Evolutionary conservation across 64 coral and sea anemone genomes (phyloP).

Genomic region (Porites lutea): DNA sequence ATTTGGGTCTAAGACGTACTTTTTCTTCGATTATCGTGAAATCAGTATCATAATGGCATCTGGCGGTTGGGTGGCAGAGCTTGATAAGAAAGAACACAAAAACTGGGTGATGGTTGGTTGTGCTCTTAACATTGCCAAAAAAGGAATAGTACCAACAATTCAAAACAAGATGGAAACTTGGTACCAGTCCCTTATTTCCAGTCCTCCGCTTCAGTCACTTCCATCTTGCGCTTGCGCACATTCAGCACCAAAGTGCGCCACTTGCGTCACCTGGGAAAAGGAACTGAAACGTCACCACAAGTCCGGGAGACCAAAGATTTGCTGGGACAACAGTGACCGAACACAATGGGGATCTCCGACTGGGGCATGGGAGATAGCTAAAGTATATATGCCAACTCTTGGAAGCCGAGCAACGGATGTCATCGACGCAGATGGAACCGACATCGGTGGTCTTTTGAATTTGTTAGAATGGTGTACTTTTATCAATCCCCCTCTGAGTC

Average conservation of each 20-base stretch:
- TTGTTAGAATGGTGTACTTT: conserved; percentile 6
- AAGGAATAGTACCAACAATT: conserved; percentile 10
- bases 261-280: not conserved
- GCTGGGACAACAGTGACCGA: conserved; percentile 42
- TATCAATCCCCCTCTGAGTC: not conserved
- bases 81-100: conserved; percentile 40
- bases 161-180: conserved; percentile 21
- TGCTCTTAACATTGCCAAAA: conserved; percentile 24
- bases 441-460: not conserved
- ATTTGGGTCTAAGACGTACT: too few species aligned
- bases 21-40: too few species aligned
- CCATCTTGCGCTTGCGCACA: not conserved
- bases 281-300: conserved; percentile 28
- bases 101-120: too few species aligned
- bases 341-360: conserved; percentile 34
- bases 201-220: not conserved
- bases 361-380: conserved; percentile 65
- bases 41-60: not conserved
- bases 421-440: not conserved
- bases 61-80: not conserved
- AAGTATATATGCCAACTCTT: conserved; percentile 63
- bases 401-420: not conserved
- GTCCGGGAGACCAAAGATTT: not conserved
- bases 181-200: conserved; percentile 1
- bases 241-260: not conserved